Conservation (phyloP, 2,888 invertebrate genomes). For the Drosophila nr. fundita region DNA sequence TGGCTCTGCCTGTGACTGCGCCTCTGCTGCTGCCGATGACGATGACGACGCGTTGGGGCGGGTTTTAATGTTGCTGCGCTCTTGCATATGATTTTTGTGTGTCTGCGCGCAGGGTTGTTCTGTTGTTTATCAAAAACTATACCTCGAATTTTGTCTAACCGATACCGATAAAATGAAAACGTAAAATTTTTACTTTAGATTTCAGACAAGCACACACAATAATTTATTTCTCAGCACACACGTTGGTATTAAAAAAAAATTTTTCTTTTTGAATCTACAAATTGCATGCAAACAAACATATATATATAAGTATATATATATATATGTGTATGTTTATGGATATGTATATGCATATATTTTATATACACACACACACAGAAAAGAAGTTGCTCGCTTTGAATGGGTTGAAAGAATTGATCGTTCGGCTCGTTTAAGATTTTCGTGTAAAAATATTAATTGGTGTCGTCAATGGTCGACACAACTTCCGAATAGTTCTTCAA, state of each 20-base stretch:
- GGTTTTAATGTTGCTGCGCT: constrained; percentile 62
- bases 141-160: constrained; percentile 48
- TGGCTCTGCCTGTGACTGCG: constrained; percentile 19
- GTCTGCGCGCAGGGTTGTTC: constrained; percentile 58
- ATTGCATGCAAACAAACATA: constrained; percentile 23
- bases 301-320: neutral
- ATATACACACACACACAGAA: constrained; percentile 22
- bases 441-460: constrained; percentile 22
- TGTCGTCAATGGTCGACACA: constrained; percentile 22
- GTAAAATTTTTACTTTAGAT: constrained; percentile 39
- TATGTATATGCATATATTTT: neutral
- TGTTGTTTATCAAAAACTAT: constrained; percentile 55
- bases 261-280: neutral
- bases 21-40: constrained; percentile 26
- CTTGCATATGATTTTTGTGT: constrained; percentile 55
- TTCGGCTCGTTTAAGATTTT: constrained; percentile 3
- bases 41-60: constrained; percentile 59
- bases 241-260: constrained; percentile 1
- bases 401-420: constrained; percentile 1
- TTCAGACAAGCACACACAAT: constrained; percentile 35
- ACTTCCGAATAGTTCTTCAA: constrained; percentile 27
- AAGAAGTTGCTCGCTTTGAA: constrained; percentile 23
- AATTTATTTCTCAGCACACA: constrained; percentile 16
- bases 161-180: constrained; percentile 56
- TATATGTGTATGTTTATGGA: constrained; percentile 11